These are phyloP conservation scores for Hirtodrosophila confusa DNA, from an alignment of 2,888 invertebrate species.

Conservation along the genomic window DNA sequence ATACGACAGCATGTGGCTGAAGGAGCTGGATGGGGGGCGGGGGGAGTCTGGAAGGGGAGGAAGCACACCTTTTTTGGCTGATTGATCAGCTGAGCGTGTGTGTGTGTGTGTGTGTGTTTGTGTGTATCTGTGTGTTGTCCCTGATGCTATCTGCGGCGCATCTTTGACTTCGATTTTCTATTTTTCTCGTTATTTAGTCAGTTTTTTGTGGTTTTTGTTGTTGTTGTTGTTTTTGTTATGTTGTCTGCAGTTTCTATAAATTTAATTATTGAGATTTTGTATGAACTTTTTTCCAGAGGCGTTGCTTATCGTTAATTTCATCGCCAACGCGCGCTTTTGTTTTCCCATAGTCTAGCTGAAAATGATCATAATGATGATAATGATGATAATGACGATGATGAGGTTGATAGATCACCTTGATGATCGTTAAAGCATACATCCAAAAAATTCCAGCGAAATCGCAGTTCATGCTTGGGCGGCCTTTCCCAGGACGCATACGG, in stretches of 20 bases:
- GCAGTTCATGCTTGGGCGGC: slow-evolving; percentile 67
- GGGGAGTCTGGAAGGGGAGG: slow-evolving; percentile 2
- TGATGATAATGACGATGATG: slow-evolving; percentile 41
- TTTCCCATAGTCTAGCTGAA: slow-evolving; percentile 56
- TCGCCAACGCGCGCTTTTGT: slow-evolving; percentile 74
- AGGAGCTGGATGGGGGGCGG: not conserved
- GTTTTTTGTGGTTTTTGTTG: not conserved
- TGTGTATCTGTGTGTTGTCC: slow-evolving; percentile 23
- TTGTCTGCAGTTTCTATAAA: slow-evolving; percentile 53
- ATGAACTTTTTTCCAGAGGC: slow-evolving; percentile 38
- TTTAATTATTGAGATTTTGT: slow-evolving; percentile 66
- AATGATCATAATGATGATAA: slow-evolving; percentile 11
- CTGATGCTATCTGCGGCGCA: slow-evolving; percentile 63
- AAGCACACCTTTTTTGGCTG: slow-evolving; percentile 65
- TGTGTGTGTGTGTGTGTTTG: slow-evolving; percentile 20
- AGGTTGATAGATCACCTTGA: slow-evolving; percentile 56
- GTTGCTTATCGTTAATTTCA: slow-evolving; percentile 71
- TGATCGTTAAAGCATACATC: slow-evolving; percentile 37
- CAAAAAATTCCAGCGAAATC: slow-evolving; percentile 66
- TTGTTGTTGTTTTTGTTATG: slow-evolving; percentile 12
- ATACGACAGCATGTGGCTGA: slow-evolving; percentile 46
- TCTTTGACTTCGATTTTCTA: slow-evolving; percentile 70
- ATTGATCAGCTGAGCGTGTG: slow-evolving; percentile 68
- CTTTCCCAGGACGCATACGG: slow-evolving; percentile 61
- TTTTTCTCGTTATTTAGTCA: slow-evolving; percentile 27